Evolutionary conservation across 2,888 invertebrate genomes (phyloP).

Genomic region (Papilio demoleus): DNA sequence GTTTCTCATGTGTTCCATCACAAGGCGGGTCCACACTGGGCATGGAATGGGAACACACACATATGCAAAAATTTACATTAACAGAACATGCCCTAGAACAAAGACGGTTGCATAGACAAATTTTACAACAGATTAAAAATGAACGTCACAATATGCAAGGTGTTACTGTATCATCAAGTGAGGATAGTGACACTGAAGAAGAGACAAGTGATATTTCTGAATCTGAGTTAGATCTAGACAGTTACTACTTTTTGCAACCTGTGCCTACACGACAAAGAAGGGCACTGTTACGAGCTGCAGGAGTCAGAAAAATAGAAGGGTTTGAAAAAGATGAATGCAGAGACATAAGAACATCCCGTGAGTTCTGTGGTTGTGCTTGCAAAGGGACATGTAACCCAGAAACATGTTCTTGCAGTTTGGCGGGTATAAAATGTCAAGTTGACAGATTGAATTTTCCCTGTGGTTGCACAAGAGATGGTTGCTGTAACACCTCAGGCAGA

Average conservation of each 20-base stretch:
- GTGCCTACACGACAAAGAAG: slow-evolving; percentile 96
- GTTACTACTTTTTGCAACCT: slow-evolving; percentile 95
- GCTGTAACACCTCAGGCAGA: slow-evolving; percentile 95
- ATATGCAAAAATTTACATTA: slow-evolving; percentile 90
- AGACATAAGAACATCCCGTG: slow-evolving; percentile 94
- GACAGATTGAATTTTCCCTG: slow-evolving; percentile 98
- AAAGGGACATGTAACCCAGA: slow-evolving; percentile 97
- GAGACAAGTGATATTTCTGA: slow-evolving; percentile 91
- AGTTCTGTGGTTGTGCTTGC: slow-evolving; percentile 97
- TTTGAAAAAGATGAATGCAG: slow-evolving; percentile 97
- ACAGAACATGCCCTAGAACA: slow-evolving; percentile 95
- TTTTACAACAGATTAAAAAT: slow-evolving; percentile 88
- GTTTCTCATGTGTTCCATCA: slow-evolving; percentile 95
- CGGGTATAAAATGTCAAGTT: slow-evolving; percentile 98
- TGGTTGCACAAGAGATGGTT: slow-evolving; percentile 97
- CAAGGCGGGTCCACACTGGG: slow-evolving; percentile 96
- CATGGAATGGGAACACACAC: slow-evolving; percentile 90
- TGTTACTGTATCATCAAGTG: slow-evolving; percentile 87
- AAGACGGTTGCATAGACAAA: slow-evolving; percentile 92
- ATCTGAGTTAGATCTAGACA: slow-evolving; percentile 93
- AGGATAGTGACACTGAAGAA: slow-evolving; percentile 93
- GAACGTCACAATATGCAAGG: slow-evolving; percentile 85
- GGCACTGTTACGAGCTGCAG: slow-evolving; percentile 94
- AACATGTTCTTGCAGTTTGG: slow-evolving; percentile 96
- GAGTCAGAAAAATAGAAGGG: slow-evolving; percentile 96